phyloP scores from a whole-genome alignment of 2,888 invertebrate genomes.

The Monopis laevigella region DNA sequence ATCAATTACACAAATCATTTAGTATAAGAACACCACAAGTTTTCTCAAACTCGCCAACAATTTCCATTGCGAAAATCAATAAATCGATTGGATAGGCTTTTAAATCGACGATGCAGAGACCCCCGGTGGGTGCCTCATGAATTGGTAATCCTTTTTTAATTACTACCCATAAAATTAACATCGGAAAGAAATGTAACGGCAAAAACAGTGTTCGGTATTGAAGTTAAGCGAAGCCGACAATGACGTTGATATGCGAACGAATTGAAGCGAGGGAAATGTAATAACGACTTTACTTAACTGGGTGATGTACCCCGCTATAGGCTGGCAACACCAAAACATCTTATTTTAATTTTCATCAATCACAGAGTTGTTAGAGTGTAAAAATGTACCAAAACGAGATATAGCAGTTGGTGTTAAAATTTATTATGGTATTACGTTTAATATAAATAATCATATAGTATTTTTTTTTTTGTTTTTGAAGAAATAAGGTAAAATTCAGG shows the following conservation, averaged over 20 bases:
- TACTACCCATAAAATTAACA: conserved; percentile 37
- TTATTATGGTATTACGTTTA: no score
- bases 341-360: background rate
- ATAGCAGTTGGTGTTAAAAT: no score
- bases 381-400: no score
- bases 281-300: no score
- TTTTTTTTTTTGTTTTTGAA: no score
- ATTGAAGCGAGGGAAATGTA: no score
- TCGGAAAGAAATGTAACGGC: conserved; percentile 14
- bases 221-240: background rate
- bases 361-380: conserved; percentile 5
- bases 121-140: conserved; percentile 35
- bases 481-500: no score
- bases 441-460: no score
- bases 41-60: background rate
- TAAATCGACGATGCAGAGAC: conserved; percentile 17
- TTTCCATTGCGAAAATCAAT: conserved; percentile 1
- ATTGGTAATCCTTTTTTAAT: conserved; percentile 43
- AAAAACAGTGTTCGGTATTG: background rate
- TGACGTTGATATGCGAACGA: background rate
- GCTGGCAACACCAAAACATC: background rate
- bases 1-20: conserved; percentile 11
- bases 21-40: background rate
- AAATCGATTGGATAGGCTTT: background rate
- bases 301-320: no score